These are phyloP conservation scores for Neelides sp. DNA, from an alignment of 1,140 invertebrate genomes.

Conservation along the genomic window DNA sequence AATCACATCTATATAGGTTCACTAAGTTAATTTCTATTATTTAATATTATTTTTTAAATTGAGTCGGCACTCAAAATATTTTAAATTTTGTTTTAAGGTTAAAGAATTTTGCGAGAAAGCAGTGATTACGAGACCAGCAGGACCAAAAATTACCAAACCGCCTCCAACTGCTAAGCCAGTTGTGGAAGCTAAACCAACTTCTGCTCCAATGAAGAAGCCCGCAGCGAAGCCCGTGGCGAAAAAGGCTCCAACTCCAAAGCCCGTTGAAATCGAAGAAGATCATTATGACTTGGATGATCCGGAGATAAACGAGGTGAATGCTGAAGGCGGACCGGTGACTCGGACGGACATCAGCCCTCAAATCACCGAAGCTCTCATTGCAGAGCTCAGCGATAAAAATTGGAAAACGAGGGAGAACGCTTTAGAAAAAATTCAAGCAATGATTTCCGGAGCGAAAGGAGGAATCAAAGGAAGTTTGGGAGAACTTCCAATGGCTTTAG, in stretches of 20 bases:
- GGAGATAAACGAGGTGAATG: background rate
- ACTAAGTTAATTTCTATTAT: no score
- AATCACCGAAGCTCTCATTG: conserved; percentile 65
- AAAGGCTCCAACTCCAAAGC: conserved; percentile 4
- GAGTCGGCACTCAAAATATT: no score
- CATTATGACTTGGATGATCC: background rate
- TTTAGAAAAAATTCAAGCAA: conserved; percentile 56
- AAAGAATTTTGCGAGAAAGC: conserved; percentile 89
- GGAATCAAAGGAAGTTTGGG: conserved; percentile 72
- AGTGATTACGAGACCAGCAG: conserved; percentile 45
- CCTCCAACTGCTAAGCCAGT: conserved; percentile 1
- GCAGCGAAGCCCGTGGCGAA: conserved; percentile 18
- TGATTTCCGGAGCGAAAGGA: conserved; percentile 60
- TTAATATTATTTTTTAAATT: no score
- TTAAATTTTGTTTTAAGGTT: conserved; percentile 50
- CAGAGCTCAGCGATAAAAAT: conserved; percentile 79
- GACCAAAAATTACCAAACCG: background rate
- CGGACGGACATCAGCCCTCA: conserved; percentile 71
- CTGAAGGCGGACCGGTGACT: background rate
- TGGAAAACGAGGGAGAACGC: conserved; percentile 76
- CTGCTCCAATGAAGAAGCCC: conserved; percentile 26
- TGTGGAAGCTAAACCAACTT: conserved; percentile 16
- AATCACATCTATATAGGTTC: background rate
- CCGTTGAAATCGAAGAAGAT: no score
- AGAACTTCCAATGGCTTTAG: conserved; percentile 63